phyloP scores from a whole-genome alignment of 1,140 invertebrate species.

The Metaphire vulgaris region DNA sequence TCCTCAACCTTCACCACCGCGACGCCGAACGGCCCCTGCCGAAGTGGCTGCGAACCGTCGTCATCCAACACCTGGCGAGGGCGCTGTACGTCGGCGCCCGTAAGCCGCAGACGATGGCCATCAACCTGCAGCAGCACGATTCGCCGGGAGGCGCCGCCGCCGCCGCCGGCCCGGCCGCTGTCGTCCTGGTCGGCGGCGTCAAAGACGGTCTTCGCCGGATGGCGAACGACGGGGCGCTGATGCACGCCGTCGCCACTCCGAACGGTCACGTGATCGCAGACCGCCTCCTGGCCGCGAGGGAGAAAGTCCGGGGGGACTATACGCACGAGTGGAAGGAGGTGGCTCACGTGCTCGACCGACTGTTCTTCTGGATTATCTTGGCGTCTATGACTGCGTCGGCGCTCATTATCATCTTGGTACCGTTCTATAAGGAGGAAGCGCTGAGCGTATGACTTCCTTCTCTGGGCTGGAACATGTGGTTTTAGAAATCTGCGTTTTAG shows the following conservation, averaged over 20 bases:
- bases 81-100: constrained; percentile 19
- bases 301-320: background rate
- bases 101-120: constrained; percentile 22
- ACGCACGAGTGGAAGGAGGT: constrained; percentile 27
- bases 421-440: constrained; percentile 1
- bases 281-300: background rate
- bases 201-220: constrained; percentile 7
- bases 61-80: constrained; percentile 16
- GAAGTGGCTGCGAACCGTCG: constrained; percentile 16
- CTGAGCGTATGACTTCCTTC: too few species aligned
- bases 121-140: constrained; percentile 10
- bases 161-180: background rate
- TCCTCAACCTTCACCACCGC: constrained; percentile 98
- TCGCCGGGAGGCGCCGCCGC: background rate
- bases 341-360: constrained; percentile 23
- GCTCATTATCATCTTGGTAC: constrained; percentile 20
- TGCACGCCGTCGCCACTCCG: constrained; percentile 8
- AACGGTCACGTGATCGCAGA: background rate
- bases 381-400: constrained; percentile 19
- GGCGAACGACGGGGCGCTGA: constrained; percentile 11
- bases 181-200: background rate
- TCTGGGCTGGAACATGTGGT: too few species aligned
- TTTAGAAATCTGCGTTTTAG: too few species aligned
- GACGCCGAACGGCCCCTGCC: constrained; percentile 30
- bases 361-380: constrained; percentile 28